A percentile compares a stretch with the other conserved stretches of the same genome.
Evolutionary conservation across 2,888 invertebrate genomes (phyloP).

Genomic region (Rhaphigaster nebulosa): DNA sequence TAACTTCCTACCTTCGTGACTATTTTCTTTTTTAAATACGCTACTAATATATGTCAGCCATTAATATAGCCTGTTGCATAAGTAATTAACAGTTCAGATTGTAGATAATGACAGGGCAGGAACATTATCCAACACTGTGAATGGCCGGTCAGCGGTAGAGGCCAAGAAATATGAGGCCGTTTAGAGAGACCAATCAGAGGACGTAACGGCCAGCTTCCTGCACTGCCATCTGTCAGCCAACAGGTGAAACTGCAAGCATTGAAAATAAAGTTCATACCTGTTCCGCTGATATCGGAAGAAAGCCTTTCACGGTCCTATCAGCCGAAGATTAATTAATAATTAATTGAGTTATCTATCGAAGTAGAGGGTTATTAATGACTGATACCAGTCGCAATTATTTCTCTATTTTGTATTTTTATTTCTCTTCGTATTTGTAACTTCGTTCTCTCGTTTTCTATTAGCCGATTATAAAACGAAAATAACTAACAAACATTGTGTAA

Average conservation of each 20-base stretch:
- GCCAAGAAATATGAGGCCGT: background rate
- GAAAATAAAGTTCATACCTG: constrained; percentile 17
- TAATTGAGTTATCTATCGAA: background rate
- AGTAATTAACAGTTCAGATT: constrained; percentile 29
- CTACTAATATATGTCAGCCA: background rate
- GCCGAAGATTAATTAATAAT: background rate
- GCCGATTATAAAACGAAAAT: no score
- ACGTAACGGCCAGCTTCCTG: constrained; percentile 6
- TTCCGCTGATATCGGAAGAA: background rate
- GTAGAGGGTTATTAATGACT: background rate
- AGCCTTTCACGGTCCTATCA: background rate
- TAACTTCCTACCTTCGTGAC: background rate
- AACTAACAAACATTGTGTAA: no score
- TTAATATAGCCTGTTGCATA: background rate
- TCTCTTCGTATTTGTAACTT: background rate
- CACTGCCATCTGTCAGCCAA: constrained; percentile 19
- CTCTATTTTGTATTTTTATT: background rate
- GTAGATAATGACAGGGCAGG: background rate
- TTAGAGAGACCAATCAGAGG: constrained; percentile 18
- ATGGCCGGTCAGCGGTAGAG: background rate
- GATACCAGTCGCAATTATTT: background rate
- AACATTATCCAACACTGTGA: background rate
- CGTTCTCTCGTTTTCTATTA: no score
- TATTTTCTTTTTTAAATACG: background rate
- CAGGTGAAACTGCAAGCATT: background rate